Percentiles rank a stretch among this genome's conserved stretches.
Conservation (phyloP, 2,888 invertebrate genomes). For the Strigamia crassipes region DNA sequence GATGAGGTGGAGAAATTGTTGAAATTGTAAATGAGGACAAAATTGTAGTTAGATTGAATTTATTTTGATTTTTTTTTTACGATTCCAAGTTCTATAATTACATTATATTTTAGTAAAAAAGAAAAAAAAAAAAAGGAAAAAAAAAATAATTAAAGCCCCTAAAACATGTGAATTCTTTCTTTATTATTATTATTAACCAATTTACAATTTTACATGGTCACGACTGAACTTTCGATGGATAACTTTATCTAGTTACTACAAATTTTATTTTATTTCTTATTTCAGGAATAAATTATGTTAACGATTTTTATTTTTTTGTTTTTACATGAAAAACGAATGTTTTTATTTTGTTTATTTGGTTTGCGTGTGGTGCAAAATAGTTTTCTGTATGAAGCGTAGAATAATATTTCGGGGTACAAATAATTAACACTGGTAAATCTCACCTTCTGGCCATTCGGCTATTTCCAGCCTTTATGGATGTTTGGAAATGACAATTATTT, state of each 20-base stretch:
- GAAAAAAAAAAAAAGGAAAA: neutral
- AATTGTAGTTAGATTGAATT: neutral
- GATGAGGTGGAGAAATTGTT: neutral
- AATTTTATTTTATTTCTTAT: neutral
- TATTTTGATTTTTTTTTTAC: neutral
- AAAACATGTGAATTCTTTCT: neutral
- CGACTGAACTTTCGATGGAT: too few species aligned
- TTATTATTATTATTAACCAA: neutral
- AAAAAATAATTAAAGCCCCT: neutral
- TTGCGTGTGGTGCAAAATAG: neutral
- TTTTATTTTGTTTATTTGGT: neutral
- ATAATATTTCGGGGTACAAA: too few species aligned
- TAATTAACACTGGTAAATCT: too few species aligned
- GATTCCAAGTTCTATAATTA: neutral
- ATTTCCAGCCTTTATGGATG: too few species aligned
- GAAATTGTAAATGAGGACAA: neutral
- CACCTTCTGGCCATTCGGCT: too few species aligned
- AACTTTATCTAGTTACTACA: neutral
- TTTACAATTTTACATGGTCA: neutral
- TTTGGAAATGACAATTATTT: too few species aligned
- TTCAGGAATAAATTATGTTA: too few species aligned
- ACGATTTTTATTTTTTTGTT: neutral
- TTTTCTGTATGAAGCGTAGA: too few species aligned
- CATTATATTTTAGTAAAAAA: neutral
- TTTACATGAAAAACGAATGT: neutral